Percentiles rank a stretch among this genome's conserved stretches.
phyloP scores from a whole-genome alignment of 2,797 vertebrate genomes.

The Rhinogobio ventralis region DNA sequence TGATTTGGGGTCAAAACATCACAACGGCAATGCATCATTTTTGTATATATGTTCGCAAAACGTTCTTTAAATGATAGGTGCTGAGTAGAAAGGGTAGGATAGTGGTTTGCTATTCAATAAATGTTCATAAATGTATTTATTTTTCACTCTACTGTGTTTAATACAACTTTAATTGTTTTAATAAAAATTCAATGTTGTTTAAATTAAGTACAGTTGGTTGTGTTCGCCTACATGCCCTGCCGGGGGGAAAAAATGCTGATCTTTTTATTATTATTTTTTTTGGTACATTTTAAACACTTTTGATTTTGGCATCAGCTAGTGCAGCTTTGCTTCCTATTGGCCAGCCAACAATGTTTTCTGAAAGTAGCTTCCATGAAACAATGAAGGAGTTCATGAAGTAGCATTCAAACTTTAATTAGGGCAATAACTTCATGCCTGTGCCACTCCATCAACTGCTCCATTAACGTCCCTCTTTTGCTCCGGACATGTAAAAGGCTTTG shows the following conservation, averaged over 20 bases:
- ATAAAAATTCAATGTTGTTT: conserved; percentile 20
- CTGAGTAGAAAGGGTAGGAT: not conserved
- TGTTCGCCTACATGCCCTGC: conserved; percentile 2
- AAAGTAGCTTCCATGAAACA: conserved; percentile 45
- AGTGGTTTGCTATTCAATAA: not conserved
- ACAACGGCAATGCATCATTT: not conserved
- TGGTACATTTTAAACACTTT: not conserved
- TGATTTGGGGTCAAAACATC: not conserved
- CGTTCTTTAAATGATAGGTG: not conserved
- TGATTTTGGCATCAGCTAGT: not conserved
- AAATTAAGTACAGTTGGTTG: conserved; percentile 1
- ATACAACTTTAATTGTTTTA: conserved; percentile 42
- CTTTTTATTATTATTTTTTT: not conserved
- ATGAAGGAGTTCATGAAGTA: conserved; percentile 61
- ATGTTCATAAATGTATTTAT: conserved; percentile 29
- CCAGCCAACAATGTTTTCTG: not conserved
- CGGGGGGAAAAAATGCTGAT: not conserved
- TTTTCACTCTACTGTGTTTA: conserved; percentile 18
- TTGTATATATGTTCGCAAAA: conserved; percentile 30
- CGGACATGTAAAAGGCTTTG: conserved; percentile 64
- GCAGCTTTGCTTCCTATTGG: not conserved
- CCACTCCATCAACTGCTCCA: conserved; percentile 75
- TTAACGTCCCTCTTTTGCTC: conserved; percentile 65
- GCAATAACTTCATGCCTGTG: conserved; percentile 82
- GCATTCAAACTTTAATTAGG: conserved; percentile 84